phyloP scores from a whole-genome alignment of 2,797 vertebrate genomes.

The Lutra lutra region DNA sequence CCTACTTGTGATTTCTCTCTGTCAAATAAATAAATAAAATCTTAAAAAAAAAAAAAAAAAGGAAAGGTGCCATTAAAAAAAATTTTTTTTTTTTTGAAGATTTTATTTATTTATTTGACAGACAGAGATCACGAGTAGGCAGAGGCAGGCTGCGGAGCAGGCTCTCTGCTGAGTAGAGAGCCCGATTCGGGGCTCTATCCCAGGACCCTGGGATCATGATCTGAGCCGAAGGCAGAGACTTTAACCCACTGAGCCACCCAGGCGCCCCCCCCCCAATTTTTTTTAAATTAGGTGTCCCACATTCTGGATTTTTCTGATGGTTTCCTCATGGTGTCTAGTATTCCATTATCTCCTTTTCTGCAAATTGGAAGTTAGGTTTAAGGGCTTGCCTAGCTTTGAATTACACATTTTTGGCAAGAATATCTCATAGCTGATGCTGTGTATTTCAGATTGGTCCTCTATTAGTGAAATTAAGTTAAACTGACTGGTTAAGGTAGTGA shows the following conservation, averaged over 20 bases:
- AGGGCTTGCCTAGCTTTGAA: neutral
- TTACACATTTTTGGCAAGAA: neutral
- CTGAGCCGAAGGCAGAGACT: too few species aligned
- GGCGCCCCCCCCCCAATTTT: too few species aligned
- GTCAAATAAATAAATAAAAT: too few species aligned
- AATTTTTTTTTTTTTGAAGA: neutral
- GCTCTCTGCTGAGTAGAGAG: too few species aligned
- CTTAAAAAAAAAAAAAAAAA: too few species aligned
- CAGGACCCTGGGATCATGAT: too few species aligned
- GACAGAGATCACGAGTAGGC: too few species aligned
- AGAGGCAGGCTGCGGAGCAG: too few species aligned
- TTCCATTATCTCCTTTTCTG: neutral
- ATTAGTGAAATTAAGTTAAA: neutral
- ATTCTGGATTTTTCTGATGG: neutral
- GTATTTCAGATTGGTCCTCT: neutral
- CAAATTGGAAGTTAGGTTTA: neutral
- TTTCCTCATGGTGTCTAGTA: neutral
- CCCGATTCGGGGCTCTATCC: too few species aligned
- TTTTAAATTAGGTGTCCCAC: neutral
- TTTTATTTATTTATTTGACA: too few species aligned
- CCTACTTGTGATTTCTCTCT: too few species aligned
- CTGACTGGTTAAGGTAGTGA: neutral
- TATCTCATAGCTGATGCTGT: neutral
- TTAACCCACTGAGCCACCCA: too few species aligned
- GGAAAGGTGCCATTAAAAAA: neutral